A percentile compares a stretch with the other conserved stretches of the same genome.
Evolutionary conservation across 2,797 vertebrate species (phyloP).

Genomic region (Dendrocincla tyrannina): DNA sequence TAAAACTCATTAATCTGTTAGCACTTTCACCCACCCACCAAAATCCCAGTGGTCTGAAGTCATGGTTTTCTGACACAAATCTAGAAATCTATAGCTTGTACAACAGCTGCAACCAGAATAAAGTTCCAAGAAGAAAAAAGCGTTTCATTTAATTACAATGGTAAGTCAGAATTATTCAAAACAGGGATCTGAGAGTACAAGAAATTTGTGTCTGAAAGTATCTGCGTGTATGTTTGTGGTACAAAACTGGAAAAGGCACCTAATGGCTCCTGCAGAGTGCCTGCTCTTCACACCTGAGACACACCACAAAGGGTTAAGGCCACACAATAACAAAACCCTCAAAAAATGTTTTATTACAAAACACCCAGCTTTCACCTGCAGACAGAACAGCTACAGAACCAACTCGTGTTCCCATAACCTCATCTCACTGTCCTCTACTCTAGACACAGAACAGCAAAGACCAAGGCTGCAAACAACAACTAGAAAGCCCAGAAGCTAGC

Average conservation of each 20-base stretch:
- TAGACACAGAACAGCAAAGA: neutral
- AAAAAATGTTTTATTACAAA: neutral
- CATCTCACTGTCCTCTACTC: neutral
- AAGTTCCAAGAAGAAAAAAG: slow-evolving; percentile 14
- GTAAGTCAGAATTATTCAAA: neutral
- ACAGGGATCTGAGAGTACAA: neutral
- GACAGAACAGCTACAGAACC: neutral
- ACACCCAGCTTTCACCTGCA: neutral
- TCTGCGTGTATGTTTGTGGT: neutral
- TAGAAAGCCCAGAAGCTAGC: neutral
- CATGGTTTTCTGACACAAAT: slow-evolving; percentile 46
- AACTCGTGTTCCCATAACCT: neutral
- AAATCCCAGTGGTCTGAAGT: slow-evolving; percentile 63
- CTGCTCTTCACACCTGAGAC: neutral
- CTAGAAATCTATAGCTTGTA: slow-evolving; percentile 32
- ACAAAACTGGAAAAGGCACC: neutral
- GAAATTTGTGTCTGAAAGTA: neutral
- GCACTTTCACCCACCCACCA: slow-evolving; percentile 57
- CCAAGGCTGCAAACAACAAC: neutral
- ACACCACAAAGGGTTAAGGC: neutral
- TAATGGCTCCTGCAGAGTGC: neutral
- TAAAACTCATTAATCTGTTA: slow-evolving; percentile 59
- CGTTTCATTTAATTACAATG: neutral
- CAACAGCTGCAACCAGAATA: slow-evolving; percentile 56
- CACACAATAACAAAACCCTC: neutral